Percentiles rank a stretch among this genome's conserved stretches.
phyloP scores from a whole-genome alignment of 2,888 invertebrate genomes.

The Drosophila subsilvestris region DNA sequence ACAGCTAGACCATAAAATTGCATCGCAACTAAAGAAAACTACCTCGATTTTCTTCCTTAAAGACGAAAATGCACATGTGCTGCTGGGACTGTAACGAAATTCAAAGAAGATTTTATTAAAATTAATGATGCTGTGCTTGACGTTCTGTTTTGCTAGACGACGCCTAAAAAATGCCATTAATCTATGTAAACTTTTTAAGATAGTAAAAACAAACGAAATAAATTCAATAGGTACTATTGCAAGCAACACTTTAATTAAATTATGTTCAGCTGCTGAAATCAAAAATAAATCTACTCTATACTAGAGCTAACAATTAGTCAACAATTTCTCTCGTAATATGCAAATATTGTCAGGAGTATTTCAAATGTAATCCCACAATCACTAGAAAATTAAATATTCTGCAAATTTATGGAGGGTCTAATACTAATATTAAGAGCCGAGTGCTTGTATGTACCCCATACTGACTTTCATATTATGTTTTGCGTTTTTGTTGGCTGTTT shows the following conservation, averaged over 20 bases:
- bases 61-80: constrained; percentile 22
- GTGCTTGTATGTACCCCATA: neutral
- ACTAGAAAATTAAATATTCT: neutral
- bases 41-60: no score
- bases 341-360: no score
- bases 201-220: no score
- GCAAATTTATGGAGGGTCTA: accelerated
- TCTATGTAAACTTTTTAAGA: constrained; percentile 24
- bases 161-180: constrained; percentile 41
- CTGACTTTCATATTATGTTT: no score
- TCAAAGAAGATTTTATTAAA: constrained; percentile 42
- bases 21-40: no score
- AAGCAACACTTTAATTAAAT: no score
- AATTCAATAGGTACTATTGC: no score
- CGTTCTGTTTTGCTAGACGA: constrained; percentile 25
- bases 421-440: neutral
- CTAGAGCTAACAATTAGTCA: neutral
- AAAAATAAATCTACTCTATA: neutral
- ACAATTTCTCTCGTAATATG: neutral
- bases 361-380: neutral
- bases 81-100: constrained; percentile 5
- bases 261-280: no score
- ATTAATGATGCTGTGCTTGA: constrained; percentile 37
- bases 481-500: neutral
- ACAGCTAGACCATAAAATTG: no score